Conservation (phyloP, 2,888 invertebrate species). For the Chironomus riparius region DNA sequence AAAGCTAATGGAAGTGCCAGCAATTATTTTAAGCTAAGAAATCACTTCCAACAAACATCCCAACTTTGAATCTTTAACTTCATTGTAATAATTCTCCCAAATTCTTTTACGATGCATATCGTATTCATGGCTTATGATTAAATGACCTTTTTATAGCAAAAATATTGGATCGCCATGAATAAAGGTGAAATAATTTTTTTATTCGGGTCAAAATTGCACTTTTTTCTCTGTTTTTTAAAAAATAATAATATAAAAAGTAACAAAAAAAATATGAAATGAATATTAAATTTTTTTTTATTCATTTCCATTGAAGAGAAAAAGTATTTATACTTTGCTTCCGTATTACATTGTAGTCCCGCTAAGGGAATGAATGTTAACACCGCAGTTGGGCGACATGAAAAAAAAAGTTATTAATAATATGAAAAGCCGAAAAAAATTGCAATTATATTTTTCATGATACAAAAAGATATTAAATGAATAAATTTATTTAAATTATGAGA, state of each 20-base stretch:
- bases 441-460: background rate
- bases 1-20: too few relatives aligned
- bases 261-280: slow-evolving; percentile 6
- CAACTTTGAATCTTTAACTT: too few relatives aligned
- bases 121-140: background rate
- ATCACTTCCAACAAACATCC: too few relatives aligned
- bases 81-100: too few relatives aligned
- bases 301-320: too few relatives aligned
- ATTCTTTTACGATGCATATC: background rate
- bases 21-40: too few relatives aligned
- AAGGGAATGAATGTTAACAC: background rate
- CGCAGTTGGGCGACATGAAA: background rate
- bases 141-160: background rate
- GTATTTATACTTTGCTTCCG: background rate
- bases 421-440: background rate
- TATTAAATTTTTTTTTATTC: slow-evolving; percentile 1
- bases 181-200: slow-evolving; percentile 12
- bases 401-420: background rate
- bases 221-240: background rate
- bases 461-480: background rate
- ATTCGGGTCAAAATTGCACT: slow-evolving; percentile 2
- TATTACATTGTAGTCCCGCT: background rate
- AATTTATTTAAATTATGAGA: background rate
- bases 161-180: background rate
- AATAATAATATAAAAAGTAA: background rate